These are phyloP conservation scores for Oreochromis mossambicus DNA, from an alignment of 2,797 vertebrate genomes.

Conservation along the genomic window DNA sequence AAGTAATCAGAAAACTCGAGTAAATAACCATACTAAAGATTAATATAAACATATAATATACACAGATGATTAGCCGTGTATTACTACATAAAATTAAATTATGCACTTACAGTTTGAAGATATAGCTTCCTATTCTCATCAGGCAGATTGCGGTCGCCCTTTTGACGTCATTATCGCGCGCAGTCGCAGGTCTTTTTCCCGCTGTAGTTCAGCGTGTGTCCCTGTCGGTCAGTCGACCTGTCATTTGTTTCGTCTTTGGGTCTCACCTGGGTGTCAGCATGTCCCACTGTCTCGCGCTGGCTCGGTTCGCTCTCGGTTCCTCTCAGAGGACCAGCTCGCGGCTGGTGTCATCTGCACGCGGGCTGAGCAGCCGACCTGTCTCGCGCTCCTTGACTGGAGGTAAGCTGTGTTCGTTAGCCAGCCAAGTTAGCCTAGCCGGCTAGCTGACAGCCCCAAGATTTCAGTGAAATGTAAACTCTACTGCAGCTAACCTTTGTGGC, in stretches of 20 bases:
- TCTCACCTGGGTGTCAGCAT: slow-evolving; percentile 30
- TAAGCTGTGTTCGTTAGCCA: slow-evolving; percentile 34
- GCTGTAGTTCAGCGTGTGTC: slow-evolving; percentile 23
- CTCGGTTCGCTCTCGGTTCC: slow-evolving; percentile 49
- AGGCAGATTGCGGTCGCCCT: slow-evolving; percentile 25
- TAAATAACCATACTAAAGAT: neutral
- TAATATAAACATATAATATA: neutral
- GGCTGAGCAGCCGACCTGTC: slow-evolving; percentile 5
- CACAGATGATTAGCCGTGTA: neutral
- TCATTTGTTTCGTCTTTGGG: neutral
- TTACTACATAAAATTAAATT: neutral
- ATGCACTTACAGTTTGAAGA: neutral
- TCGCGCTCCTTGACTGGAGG: slow-evolving; percentile 40
- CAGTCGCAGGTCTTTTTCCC: neutral
- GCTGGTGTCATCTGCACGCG: slow-evolving; percentile 22
- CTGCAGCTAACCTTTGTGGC: neutral
- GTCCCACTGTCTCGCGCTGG: slow-evolving; percentile 68
- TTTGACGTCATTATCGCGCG: slow-evolving; percentile 55
- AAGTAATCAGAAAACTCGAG: neutral
- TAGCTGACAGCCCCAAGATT: neutral
- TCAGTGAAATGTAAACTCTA: neutral
- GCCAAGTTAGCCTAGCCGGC: slow-evolving; percentile 8
- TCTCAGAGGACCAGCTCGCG: slow-evolving; percentile 16
- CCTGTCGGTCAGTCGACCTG: neutral
- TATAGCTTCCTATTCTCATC: neutral